Conservation (phyloP, 2,888 invertebrate species). For the Leptura quadrifasciata region DNA sequence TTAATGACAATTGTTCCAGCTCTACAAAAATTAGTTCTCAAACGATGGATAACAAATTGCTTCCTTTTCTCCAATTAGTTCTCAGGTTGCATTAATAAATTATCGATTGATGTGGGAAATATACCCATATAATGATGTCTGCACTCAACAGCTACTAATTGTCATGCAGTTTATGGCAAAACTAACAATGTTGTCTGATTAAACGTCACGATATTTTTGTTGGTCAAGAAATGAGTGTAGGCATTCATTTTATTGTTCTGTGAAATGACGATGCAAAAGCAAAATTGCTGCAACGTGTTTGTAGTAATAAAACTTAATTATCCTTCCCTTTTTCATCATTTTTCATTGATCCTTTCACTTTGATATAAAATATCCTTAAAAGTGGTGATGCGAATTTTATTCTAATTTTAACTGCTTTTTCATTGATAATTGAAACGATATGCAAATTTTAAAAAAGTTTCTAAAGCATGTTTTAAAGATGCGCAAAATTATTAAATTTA, state of each 20-base stretch:
- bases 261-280: conserved; percentile 21
- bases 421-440: conserved; percentile 24
- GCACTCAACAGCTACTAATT: conserved; percentile 32
- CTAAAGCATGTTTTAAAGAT: neutral
- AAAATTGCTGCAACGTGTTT: conserved; percentile 19
- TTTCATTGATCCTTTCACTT: conserved; percentile 29
- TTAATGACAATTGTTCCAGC: conserved; percentile 37
- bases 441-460: conserved; percentile 21
- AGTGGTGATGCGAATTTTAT: conserved; percentile 28
- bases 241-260: conserved; percentile 37
- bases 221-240: conserved; percentile 24
- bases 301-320: conserved; percentile 28
- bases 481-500: neutral
- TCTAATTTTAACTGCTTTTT: conserved; percentile 8
- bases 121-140: conserved; percentile 27
- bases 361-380: conserved; percentile 33
- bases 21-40: conserved; percentile 21
- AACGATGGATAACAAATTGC: conserved; percentile 21
- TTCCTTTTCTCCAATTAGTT: conserved; percentile 35
- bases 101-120: conserved; percentile 28
- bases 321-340: conserved; percentile 26
- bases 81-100: conserved; percentile 36
- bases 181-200: conserved; percentile 37
- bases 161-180: conserved; percentile 32
- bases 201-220: conserved; percentile 35